Base-by-base conservation (phyloP, 2,888 invertebrate genomes). In the Erebia epiphron region DNA sequence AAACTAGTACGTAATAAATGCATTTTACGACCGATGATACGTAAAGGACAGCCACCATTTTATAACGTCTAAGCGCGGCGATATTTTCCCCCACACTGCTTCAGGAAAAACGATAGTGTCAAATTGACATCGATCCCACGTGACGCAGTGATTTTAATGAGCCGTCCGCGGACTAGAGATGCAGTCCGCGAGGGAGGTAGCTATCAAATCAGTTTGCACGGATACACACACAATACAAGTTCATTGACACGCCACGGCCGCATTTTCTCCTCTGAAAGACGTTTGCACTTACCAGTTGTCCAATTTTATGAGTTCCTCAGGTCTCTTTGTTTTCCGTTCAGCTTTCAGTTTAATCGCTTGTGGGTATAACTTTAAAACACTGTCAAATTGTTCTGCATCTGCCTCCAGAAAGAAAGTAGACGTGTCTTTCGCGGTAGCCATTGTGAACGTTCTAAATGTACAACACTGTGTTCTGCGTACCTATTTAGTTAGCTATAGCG, bases 341-440 rank as follows among this genome's bases (percentile, higher is more conserved):
- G 98, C 98, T 94, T 98, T 98, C 82, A 98, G 93, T 94, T 96
- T 96, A 80, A 98, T 94, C 81, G 98, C 98, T 94, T 98, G 96
- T 83, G 98, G 98, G 94, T 98, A 98, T 85, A 98, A 94, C 94
- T 97, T 96, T 86, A 97, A 95, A 88, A 98, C 97, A 94, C 96
- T 96, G 88, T 97, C 96, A 94, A 97, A 97, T 94, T 97, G 97
- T 91, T 95, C 95, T 86, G 97, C 96, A 93, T 96, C 96, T 90
- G 97, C 98, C 94, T 97, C 96, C 93, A 96, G 96, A 94, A 98
- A 98, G 96, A 98, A 98, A 95, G 97, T 97, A 93, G 97, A 97
- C 94, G 97, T 97, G 95, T 97, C 97, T 95, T 96, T 96, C 95
- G 96, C 95, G 95, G 96, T 96, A 95, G 96, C 96, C 96, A 96